Evolutionary conservation across 2,113 vertebrate species (phyloP).

Genomic region (Choloepus hoffmanni): DNA sequence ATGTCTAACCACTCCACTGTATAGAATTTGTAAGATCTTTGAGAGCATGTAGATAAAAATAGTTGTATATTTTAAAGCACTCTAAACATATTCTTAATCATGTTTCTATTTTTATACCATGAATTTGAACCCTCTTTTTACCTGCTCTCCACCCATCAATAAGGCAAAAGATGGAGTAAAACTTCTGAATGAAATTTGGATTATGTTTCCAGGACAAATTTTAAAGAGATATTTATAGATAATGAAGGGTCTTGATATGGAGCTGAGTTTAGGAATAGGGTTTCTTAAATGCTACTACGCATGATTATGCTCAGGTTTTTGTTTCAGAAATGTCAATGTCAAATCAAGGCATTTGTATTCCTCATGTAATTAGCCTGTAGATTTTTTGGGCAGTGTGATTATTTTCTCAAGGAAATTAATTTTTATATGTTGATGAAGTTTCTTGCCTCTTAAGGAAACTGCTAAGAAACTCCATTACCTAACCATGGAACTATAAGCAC

Average conservation of each 20-base stretch:
- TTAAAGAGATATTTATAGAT: neutral
- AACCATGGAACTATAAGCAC: neutral
- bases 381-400: neutral
- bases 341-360: neutral
- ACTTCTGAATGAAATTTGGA: neutral
- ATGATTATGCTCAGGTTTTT: neutral
- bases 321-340: neutral
- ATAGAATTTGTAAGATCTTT: neutral
- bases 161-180: neutral
- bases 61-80: neutral
- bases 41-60: neutral
- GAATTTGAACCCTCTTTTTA: neutral
- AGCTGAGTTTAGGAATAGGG: neutral
- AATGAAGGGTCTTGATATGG: neutral
- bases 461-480: neutral
- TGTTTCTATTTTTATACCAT: neutral
- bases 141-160: neutral
- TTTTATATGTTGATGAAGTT: neutral
- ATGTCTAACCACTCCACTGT: neutral
- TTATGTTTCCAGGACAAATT: neutral
- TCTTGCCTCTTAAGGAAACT: neutral
- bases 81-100: neutral
- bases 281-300: too few species aligned
- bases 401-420: neutral
- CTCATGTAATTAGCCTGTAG: neutral